These are phyloP conservation scores for Homarus americanus DNA, from an alignment of 1,140 invertebrate species.

Conservation along the genomic window DNA sequence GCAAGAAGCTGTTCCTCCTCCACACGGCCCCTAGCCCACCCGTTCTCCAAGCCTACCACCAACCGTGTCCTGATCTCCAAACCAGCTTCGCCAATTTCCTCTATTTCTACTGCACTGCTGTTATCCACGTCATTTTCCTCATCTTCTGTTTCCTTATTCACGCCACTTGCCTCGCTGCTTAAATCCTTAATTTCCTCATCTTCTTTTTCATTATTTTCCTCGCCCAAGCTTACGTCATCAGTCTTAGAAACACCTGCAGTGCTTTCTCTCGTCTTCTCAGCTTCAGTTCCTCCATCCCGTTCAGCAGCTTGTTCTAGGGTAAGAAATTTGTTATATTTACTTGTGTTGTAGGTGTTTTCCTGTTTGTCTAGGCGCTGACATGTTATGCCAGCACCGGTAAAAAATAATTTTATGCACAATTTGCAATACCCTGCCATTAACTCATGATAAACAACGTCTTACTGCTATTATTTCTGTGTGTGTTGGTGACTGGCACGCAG, in stretches of 20 bases:
- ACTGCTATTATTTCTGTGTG: no score
- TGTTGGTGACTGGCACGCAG: no score
- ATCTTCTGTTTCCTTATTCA: background rate
- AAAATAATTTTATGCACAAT: no score
- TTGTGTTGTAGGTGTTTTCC: rapidly evolving
- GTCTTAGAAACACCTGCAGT: no score
- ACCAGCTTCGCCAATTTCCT: background rate
- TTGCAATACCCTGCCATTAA: no score
- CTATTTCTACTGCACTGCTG: background rate
- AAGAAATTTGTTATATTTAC: background rate
- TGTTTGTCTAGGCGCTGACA: no score
- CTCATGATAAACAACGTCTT: no score
- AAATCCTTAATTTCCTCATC: background rate
- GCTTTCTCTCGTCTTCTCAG: background rate
- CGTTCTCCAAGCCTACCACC: slow-evolving; percentile 26
- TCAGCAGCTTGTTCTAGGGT: background rate
- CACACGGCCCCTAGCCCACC: slow-evolving; percentile 11
- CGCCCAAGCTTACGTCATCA: background rate
- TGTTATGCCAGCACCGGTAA: no score
- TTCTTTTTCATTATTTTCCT: background rate
- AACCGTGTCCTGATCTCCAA: background rate
- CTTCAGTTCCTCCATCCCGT: background rate
- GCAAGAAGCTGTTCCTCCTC: slow-evolving; percentile 23
- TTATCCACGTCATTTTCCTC: background rate
- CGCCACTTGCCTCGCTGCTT: background rate